A percentile compares a stretch with the other conserved stretches of the same genome.
Evolutionary conservation across 2,113 vertebrate genomes (phyloP).

Genomic region (Eptatretus burgeri): DNA sequence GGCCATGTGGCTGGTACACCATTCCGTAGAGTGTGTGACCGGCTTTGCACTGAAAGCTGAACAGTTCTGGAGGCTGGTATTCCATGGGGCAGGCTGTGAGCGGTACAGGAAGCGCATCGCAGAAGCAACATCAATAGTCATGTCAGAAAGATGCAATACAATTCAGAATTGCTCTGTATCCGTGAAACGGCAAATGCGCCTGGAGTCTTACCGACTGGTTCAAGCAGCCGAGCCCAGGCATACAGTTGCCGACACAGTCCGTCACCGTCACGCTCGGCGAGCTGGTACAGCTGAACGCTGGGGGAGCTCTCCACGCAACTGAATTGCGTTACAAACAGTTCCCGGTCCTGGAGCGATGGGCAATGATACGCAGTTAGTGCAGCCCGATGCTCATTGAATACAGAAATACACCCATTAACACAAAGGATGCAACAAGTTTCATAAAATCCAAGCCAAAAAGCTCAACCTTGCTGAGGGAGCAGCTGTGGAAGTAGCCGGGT

Average conservation of each 20-base stretch:
- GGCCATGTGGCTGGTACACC: slow-evolving; percentile 67
- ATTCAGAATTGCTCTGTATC: too few species aligned
- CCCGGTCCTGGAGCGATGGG: slow-evolving; percentile 35
- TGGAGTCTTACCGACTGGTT: neutral
- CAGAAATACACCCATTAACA: neutral
- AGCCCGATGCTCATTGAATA: neutral
- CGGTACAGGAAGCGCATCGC: slow-evolving; percentile 7
- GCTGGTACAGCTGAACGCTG: slow-evolving; percentile 74
- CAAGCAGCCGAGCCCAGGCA: neutral
- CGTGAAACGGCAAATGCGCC: too few species aligned
- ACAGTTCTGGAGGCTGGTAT: slow-evolving; percentile 70
- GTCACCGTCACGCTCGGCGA: slow-evolving; percentile 13
- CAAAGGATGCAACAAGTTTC: neutral
- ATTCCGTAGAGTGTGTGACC: slow-evolving; percentile 67
- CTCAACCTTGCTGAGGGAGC: slow-evolving; percentile 33
- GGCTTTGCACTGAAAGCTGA: slow-evolving; percentile 46
- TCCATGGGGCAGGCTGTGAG: slow-evolving; percentile 55
- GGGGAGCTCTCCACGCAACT: slow-evolving; percentile 68
- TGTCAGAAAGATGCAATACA: too few species aligned
- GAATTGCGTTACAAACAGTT: slow-evolving; percentile 94
- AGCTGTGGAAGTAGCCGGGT: slow-evolving; percentile 68
- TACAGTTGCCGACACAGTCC: neutral
- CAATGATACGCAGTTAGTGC: neutral
- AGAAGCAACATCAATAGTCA: too few species aligned
- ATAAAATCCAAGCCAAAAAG: neutral